Evolutionary conservation across 2,797 vertebrate genomes (phyloP).

Genomic region (Pitangus sulphuratus): DNA sequence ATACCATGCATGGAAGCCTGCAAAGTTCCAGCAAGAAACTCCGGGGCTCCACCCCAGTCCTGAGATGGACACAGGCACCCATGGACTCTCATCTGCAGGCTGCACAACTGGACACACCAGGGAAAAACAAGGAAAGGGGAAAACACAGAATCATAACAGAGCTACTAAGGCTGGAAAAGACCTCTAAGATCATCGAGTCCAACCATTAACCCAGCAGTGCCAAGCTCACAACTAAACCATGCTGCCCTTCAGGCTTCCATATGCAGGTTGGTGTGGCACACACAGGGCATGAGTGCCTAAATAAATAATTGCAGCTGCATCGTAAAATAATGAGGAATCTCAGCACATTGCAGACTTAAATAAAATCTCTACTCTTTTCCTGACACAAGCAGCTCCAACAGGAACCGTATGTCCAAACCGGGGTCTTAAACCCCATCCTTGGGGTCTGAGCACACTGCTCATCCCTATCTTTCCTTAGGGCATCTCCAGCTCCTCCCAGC

Average conservation of each 20-base stretch:
- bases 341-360: neutral
- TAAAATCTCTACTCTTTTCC: neutral
- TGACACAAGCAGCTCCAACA: neutral
- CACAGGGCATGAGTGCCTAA: accelerated
- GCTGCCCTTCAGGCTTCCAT: neutral
- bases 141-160: neutral
- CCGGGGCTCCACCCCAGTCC: neutral
- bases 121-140: neutral
- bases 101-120: neutral
- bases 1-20: accelerated
- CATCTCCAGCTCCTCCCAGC: neutral
- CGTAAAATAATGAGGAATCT: accelerated
- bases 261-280: accelerated
- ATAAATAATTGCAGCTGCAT: neutral
- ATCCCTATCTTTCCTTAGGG: neutral
- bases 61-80: neutral
- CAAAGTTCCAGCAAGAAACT: neutral
- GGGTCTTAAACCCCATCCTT: neutral
- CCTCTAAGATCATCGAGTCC: neutral
- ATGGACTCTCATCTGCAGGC: neutral
- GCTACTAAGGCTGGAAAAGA: neutral
- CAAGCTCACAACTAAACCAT: neutral
- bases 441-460: accelerated
- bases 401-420: accelerated
- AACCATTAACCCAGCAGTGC: neutral